phyloP scores from a whole-genome alignment of 2,888 invertebrate species.

The Hemaris fuciformis region DNA sequence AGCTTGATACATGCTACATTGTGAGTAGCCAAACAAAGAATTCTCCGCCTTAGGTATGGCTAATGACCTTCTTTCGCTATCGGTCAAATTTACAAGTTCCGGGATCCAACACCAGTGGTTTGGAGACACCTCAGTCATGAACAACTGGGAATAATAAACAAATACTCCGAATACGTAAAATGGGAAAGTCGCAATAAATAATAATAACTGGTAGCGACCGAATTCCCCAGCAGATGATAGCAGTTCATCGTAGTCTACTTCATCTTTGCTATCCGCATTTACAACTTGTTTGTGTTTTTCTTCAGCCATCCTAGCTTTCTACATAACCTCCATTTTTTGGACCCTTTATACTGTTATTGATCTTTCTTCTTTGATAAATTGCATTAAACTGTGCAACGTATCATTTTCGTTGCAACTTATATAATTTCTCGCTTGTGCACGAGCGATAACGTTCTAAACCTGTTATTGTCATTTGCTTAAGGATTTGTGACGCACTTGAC shows the following conservation, averaged over 20 bases:
- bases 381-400: background rate
- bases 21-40: constrained; percentile 49
- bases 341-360: background rate
- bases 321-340: background rate
- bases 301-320: background rate
- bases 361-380: background rate
- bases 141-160: constrained; percentile 38
- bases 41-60: constrained; percentile 35
- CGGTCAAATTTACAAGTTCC: constrained; percentile 37
- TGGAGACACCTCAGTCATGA: constrained; percentile 39
- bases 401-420: background rate
- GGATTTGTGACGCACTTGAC: background rate
- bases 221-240: constrained; percentile 42
- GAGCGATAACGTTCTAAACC: constrained; percentile 3
- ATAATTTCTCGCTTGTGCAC: constrained; percentile 1
- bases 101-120: constrained; percentile 48
- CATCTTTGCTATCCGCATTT: background rate
- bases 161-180: constrained; percentile 41
- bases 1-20: constrained; percentile 44
- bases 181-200: constrained; percentile 38
- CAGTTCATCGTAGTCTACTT: constrained; percentile 38
- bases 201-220: constrained; percentile 36
- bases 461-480: constrained; percentile 7
- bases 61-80: constrained; percentile 31
- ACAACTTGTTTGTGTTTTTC: background rate